These are phyloP conservation scores for Typhlichthys eigenmanni DNA, from an alignment of 2,797 vertebrate genomes.

Conservation along the genomic window DNA sequence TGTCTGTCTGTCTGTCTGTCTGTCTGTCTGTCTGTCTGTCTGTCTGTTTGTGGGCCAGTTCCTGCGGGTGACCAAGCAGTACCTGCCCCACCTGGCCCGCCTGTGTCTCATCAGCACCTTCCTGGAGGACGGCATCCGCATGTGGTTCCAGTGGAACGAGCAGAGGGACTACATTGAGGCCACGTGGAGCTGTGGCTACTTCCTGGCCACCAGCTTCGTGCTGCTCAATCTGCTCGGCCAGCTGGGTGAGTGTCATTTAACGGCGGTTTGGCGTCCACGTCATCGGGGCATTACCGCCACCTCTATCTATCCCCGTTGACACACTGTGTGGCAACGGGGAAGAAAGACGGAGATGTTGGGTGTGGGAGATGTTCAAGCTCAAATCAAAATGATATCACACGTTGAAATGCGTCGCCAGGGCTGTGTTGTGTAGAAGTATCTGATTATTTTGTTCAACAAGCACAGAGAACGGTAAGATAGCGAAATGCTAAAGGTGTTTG, in stretches of 20 bases:
- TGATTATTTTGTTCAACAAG: too few relatives aligned
- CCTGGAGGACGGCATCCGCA: conserved; percentile 96
- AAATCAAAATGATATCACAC: too few relatives aligned
- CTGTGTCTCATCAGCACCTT: conserved; percentile 98
- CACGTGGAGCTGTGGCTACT: conserved; percentile 94
- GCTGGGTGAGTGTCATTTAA: conserved; percentile 81
- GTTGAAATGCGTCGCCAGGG: too few relatives aligned
- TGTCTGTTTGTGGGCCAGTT: conserved; percentile 76
- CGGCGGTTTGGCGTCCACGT: background rate
- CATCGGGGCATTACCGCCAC: too few relatives aligned
- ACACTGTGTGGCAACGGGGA: too few relatives aligned
- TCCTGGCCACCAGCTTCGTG: conserved; percentile 92
- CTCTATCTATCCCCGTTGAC: too few relatives aligned
- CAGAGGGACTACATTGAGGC: conserved; percentile 96
- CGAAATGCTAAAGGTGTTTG: too few relatives aligned
- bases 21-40: background rate
- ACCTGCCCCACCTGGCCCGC: conserved; percentile 92
- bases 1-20: too few relatives aligned
- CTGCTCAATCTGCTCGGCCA: conserved; percentile 94
- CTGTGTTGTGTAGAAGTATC: too few relatives aligned
- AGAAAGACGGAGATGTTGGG: too few relatives aligned
- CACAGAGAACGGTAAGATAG: too few relatives aligned
- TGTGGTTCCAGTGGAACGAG: conserved; percentile 99
- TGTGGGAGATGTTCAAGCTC: too few relatives aligned
- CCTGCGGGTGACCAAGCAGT: conserved; percentile 94